Base-by-base conservation (phyloP, 1,140 invertebrate species). In the Lordiphosa stackelbergi region DNA sequence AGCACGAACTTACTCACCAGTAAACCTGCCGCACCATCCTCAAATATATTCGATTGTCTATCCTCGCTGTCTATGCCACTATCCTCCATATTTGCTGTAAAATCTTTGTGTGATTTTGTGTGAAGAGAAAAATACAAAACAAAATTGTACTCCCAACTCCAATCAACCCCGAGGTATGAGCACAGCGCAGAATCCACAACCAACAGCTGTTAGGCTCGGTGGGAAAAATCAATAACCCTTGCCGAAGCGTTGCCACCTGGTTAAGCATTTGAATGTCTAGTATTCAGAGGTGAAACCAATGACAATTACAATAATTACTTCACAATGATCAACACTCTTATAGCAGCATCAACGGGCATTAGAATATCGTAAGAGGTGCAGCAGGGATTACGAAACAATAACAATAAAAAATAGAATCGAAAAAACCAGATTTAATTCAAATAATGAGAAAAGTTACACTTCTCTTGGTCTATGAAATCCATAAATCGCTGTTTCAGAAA, bases 21-120 rank as follows among this genome's bases (percentile, higher is more conserved):
- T 41, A 81, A 46, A 11, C 77, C 77, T 1, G 77, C 77, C 10
- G 75, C 77, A 7, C 75, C 75, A 47, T 86, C 84, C 48, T 86
- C 84, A 36, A 53, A 77, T 5, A 69, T 73, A 46, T 71, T 86
- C 35, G 85, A 86, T 47, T 81, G 79, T 54, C 74, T 85, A 36
- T 87, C 86, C 48, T 86, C 86, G 55, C 86, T 87, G 10, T 87
- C 86, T 11, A 87, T 86, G 53, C 86, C 86, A 46, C 84, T 86
- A 19, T 87, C 86, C 51, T 87, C 86, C 83, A 87, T 84, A 19
- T 41, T 37, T 6, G 10, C 36, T 4, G 13, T 3, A 10, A 16
- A 57, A 35, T 48, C 24, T 0, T n/a, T 35, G 19, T 31, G 40
- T 53, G 28, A 46, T 10, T 41, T 12, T 24, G 13, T 36, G 6